Percentiles rank a stretch among this genome's conserved stretches.
Evolutionary conservation across 1,140 invertebrate genomes (phyloP).

Genomic region (Drosophila littoralis): DNA sequence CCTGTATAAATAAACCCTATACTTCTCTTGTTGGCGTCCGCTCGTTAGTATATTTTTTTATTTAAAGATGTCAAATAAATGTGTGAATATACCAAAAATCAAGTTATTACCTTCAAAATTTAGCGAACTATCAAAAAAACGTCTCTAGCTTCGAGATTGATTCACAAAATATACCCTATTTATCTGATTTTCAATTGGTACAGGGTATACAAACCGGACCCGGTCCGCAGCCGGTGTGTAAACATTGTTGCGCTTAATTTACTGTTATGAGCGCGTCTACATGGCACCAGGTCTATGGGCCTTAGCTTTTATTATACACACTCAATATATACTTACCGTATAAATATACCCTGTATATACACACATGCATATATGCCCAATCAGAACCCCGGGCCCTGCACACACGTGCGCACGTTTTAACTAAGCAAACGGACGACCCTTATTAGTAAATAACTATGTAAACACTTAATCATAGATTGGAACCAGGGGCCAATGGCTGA

Average conservation of each 20-base stretch:
- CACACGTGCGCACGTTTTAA: slow-evolving; percentile 54
- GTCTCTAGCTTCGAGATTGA: no score
- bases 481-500: slow-evolving; percentile 3
- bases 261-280: slow-evolving; percentile 58
- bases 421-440: not conserved
- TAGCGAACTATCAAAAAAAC: no score
- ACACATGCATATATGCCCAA: slow-evolving; percentile 8
- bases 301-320: slow-evolving; percentile 12
- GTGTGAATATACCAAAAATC: no score
- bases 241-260: slow-evolving; percentile 77
- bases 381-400: slow-evolving; percentile 3
- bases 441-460: slow-evolving; percentile 24
- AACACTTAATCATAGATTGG: slow-evolving; percentile 44
- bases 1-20: no score
- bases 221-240: slow-evolving; percentile 40
- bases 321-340: slow-evolving; percentile 1
- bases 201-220: slow-evolving; percentile 37
- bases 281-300: not conserved
- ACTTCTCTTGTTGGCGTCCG: no score
- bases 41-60: no score
- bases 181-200: not conserved
- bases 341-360: not conserved
- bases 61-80: no score
- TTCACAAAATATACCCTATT: not conserved
- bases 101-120: no score